Conservation (phyloP, 1,140 invertebrate genomes). For the Colletes gigas region DNA sequence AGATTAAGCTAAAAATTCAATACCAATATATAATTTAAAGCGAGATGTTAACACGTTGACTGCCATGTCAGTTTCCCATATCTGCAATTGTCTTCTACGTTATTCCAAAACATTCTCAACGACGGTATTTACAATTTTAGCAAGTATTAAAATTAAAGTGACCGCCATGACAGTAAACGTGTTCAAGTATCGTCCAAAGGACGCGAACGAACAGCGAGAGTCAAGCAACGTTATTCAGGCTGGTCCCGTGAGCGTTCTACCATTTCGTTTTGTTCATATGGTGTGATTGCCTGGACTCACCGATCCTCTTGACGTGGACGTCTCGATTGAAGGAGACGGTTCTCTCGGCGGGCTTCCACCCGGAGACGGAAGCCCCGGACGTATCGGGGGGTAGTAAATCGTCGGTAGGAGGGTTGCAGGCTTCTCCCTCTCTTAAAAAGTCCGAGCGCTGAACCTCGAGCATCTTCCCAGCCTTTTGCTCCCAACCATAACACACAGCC, state of each 20-base stretch:
- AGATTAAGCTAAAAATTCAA: too few species aligned
- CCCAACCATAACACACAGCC: conserved; percentile 70
- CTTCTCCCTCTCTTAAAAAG: conserved; percentile 79
- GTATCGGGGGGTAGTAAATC: conserved; percentile 59
- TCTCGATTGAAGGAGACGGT: conserved; percentile 93
- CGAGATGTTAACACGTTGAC: too few species aligned
- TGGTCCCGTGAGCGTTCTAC: conserved; percentile 22
- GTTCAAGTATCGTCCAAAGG: not conserved
- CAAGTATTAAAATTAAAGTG: too few species aligned
- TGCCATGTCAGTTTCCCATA: too few species aligned
- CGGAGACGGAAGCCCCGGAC: conserved; percentile 58
- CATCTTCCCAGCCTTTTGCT: conserved; percentile 76
- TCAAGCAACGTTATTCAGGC: conserved; percentile 44
- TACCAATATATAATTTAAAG: too few species aligned
- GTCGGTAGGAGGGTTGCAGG: conserved; percentile 63
- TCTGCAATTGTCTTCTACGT: too few species aligned
- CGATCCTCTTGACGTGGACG: conserved; percentile 93
- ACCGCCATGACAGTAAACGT: too few species aligned
- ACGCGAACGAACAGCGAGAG: conserved; percentile 26
- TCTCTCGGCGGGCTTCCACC: conserved; percentile 81
- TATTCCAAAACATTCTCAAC: too few species aligned
- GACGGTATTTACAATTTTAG: too few species aligned
- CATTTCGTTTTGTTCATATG: conserved; percentile 56
- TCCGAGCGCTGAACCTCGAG: conserved; percentile 82
- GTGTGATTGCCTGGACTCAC: conserved; percentile 83